These are phyloP conservation scores for Sinocyclocheilus anophthalmus DNA, from an alignment of 2,113 vertebrate genomes.

Conservation along the genomic window DNA sequence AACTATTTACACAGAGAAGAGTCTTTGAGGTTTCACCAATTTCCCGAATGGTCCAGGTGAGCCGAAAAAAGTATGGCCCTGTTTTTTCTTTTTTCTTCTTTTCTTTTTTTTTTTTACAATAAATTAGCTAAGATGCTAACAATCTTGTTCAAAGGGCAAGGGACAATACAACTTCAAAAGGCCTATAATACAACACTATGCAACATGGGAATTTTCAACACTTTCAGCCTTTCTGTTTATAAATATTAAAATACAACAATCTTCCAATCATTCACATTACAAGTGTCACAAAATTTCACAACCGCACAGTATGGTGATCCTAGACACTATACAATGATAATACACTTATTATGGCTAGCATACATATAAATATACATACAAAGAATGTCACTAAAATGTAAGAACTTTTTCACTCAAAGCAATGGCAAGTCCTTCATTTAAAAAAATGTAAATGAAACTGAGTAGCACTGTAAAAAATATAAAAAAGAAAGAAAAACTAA, in stretches of 20 bases:
- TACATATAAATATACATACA: conserved; percentile 77
- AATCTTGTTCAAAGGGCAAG: conserved; percentile 22
- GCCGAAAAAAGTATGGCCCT: conserved; percentile 15
- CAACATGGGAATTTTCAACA: conserved; percentile 57
- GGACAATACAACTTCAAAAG: conserved; percentile 10
- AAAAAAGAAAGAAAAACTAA: conserved; percentile 51
- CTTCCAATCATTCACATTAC: conserved; percentile 66
- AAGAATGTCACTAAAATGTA: conserved; percentile 68
- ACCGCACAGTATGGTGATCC: conserved; percentile 61
- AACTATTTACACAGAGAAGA: conserved; percentile 34
- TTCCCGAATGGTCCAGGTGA: conserved; percentile 3
- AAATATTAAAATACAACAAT: conserved; percentile 78
- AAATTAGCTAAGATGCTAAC: conserved; percentile 45
- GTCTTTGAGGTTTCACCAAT: conserved; percentile 30
- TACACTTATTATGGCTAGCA: conserved; percentile 67
- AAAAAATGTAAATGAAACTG: conserved; percentile 73
- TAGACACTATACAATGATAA: conserved; percentile 66
- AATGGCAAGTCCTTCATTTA: conserved; percentile 59
- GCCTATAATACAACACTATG: conserved; percentile 51
- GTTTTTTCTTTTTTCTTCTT: conserved; percentile 5
- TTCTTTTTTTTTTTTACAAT: conserved; percentile 17
- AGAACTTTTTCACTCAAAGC: conserved; percentile 66
- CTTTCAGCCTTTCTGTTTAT: conserved; percentile 69
- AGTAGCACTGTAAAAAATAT: conserved; percentile 60
- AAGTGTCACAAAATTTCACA: conserved; percentile 64